Evolutionary conservation across 2,113 vertebrate genomes (phyloP).

Genomic region (Paedocypris sp.): DNA sequence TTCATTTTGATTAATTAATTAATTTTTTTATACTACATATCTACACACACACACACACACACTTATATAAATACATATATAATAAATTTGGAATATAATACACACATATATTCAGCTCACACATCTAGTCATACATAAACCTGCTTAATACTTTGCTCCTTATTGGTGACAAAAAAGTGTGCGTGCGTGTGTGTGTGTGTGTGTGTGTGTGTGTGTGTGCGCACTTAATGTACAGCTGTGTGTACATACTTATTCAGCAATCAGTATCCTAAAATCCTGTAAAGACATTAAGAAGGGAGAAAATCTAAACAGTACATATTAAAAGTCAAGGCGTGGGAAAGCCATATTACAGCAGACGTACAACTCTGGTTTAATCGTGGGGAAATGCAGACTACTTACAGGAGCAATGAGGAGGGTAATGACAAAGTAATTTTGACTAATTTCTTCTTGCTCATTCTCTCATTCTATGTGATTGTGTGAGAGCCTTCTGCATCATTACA

Average conservation of each 20-base stretch:
- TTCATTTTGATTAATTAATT: no score
- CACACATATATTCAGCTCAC: no score
- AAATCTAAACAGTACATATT: constrained; percentile 16
- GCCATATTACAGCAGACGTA: constrained; percentile 22
- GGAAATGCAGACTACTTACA: constrained; percentile 69
- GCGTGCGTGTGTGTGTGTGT: constrained; percentile 16
- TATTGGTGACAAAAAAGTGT: constrained; percentile 34
- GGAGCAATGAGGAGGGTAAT: constrained; percentile 72
- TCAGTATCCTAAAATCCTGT: constrained; percentile 26
- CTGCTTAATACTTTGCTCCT: constrained; percentile 57
- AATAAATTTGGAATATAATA: no score
- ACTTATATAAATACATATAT: no score
- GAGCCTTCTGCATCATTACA: constrained; percentile 62
- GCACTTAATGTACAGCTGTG: constrained; percentile 36
- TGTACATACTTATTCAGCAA: constrained; percentile 38
- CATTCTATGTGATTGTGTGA: constrained; percentile 56
- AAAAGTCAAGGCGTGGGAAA: constrained; percentile 13
- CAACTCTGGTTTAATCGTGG: constrained; percentile 60
- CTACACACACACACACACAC: no score
- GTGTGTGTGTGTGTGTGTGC: not conserved
- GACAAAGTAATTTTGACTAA: constrained; percentile 71
- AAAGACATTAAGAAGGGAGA: constrained; percentile 9
- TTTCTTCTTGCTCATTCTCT: constrained; percentile 56
- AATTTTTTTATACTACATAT: no score
- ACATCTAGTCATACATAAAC: no score